Base-by-base conservation (phyloP, 2,797 vertebrate species). In the Phrynocephalus vlangalii region DNA sequence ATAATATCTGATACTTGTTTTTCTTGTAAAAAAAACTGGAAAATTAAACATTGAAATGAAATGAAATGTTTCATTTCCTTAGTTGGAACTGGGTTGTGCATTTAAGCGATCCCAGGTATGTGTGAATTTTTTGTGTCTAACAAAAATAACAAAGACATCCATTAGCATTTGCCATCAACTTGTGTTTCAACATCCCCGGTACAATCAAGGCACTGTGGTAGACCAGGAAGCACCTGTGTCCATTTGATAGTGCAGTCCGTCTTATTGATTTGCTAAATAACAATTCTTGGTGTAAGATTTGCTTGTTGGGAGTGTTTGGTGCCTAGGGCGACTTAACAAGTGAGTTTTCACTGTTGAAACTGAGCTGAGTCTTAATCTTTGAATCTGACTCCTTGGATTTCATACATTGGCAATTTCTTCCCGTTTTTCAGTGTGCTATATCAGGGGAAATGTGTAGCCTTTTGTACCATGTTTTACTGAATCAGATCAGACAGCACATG, bases 401-500 rank as follows among this genome's bases (percentile, higher is more conserved):
- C 95, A 96, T 94, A 95, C 85, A 77, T 75, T 88, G 89, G 89
- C 89, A 90, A 87, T 95, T 93, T 87, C 91, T 93, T 96, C 93
- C 91, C 82, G 66, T 93, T 94, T 94, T 95, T 90, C 94, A 95
- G 94, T 94, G 92, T 94, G 30, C 70, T 94, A 52, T 95, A 96
- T 97, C 97, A 96, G 92, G 95, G 94, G 95, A 96, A 96, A 96
- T 90, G 90, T 95, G 95, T 97, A 96, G 96, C 95, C 95, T 96
- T 96, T 96, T 96, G 95, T 94, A 95, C 95, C 92, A 91, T 93
- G 93, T 96, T 96, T 96, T 95, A 93, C 92, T 92, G 96, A 96
- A 96, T 97, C 97, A 96, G 95, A 97, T 97, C 95, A 96, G 95
- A 95, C 97, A 97, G 95, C 96, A 96, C 95, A 95, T 95, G 96